Conservation (phyloP, 2,797 vertebrate species). For the Ctenopoma multispine region DNA sequence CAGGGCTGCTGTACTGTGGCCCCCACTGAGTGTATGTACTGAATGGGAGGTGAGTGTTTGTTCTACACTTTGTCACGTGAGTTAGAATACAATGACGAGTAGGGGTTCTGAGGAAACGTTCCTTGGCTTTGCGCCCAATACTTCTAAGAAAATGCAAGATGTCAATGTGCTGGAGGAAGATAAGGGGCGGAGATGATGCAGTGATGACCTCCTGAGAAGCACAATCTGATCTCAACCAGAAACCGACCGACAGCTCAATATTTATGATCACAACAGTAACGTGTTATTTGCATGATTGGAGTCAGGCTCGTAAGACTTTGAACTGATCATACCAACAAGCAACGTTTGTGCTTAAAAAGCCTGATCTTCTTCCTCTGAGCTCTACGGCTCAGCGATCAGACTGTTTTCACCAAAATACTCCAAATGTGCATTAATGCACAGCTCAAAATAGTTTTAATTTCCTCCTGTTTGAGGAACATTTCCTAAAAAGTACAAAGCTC, state of each 20-base stretch:
- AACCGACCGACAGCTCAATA: too few relatives aligned
- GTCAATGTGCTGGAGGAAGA: constrained; percentile 16
- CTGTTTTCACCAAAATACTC: too few relatives aligned
- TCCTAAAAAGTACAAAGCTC: background rate
- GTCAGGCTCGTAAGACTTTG: too few relatives aligned
- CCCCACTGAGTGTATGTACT: too few relatives aligned
- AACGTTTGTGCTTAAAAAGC: too few relatives aligned
- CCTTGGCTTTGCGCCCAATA: background rate
- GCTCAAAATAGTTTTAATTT: too few relatives aligned
- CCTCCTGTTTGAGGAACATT: too few relatives aligned
- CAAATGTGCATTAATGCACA: too few relatives aligned
- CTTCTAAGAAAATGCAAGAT: constrained; percentile 23
- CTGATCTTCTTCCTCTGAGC: too few relatives aligned
- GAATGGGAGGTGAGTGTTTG: background rate
- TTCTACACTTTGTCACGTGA: background rate
- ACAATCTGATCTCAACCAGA: background rate
- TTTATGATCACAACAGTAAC: background rate
- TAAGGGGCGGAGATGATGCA: constrained; percentile 2
- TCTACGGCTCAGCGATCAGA: too few relatives aligned
- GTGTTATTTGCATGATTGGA: too few relatives aligned
- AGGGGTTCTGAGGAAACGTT: constrained; percentile 15
- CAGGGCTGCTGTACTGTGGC: too few relatives aligned
- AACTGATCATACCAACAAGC: background rate
- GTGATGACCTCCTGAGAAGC: constrained; percentile 5
- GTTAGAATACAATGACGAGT: background rate